Conservation (phyloP, 2,113 vertebrate species). For the Syngnathus floridae region DNA sequence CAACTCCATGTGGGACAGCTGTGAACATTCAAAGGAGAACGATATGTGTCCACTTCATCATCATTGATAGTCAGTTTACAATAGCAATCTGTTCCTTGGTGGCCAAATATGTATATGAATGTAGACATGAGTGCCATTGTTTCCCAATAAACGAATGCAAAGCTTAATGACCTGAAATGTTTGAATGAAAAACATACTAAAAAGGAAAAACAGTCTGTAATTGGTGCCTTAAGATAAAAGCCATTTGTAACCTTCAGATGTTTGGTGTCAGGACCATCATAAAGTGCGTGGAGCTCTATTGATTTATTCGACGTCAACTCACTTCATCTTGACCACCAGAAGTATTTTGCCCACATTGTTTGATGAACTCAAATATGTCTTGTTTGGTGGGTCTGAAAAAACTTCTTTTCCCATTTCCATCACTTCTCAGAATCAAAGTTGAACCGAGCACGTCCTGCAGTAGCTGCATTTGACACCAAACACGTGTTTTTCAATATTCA, state of each 20-base stretch:
- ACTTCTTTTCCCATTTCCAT: slow-evolving; percentile 16
- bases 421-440: slow-evolving; percentile 43
- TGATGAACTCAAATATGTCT: slow-evolving; percentile 75
- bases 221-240: neutral
- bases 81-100: neutral
- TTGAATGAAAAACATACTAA: too few species aligned
- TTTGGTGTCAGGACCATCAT: neutral
- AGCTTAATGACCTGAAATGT: too few species aligned
- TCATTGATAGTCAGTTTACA: neutral
- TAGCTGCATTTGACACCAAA: slow-evolving; percentile 47
- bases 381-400: slow-evolving; percentile 69
- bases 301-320: slow-evolving; percentile 21
- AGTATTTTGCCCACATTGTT: slow-evolving; percentile 61
- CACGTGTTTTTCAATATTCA: neutral
- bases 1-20: slow-evolving; percentile 65
- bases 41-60: neutral
- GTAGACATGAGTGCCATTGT: too few species aligned
- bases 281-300: neutral
- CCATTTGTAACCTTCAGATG: neutral
- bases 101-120: neutral
- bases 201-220: too few species aligned
- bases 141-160: too few species aligned
- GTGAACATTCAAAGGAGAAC: neutral
- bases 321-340: slow-evolving; percentile 56
- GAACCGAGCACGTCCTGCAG: slow-evolving; percentile 67